Percentiles rank a stretch among this genome's conserved stretches.
Evolutionary conservation across 64 coral and sea anemone species (phyloP).

Genomic region (Acropora yongei): DNA sequence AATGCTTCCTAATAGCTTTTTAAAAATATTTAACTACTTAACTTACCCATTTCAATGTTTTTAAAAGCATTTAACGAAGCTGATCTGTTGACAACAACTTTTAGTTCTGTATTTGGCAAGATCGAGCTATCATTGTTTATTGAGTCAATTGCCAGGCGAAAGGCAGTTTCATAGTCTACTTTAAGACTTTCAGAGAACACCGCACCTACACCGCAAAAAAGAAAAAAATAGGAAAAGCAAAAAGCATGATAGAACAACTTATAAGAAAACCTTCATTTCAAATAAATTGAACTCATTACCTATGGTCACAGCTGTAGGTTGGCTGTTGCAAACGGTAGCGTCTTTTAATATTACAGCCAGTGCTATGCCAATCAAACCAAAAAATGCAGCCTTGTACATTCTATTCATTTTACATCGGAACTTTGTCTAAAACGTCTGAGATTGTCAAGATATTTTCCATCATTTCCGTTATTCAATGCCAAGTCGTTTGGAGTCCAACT

Average conservation of each 20-base stretch:
- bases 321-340: too few relatives aligned
- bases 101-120: constrained; percentile 22
- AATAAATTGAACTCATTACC: too few relatives aligned
- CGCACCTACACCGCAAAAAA: background rate
- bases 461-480: too few relatives aligned
- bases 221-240: background rate
- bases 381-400: too few relatives aligned
- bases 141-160: constrained; percentile 17
- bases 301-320: too few relatives aligned
- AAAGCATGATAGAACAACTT: background rate
- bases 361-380: too few relatives aligned
- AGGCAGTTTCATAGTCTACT: constrained; percentile 33
- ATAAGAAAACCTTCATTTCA: background rate
- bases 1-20: too few relatives aligned
- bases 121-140: constrained; percentile 29
- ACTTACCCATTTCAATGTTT: constrained; percentile 55
- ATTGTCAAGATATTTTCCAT: too few relatives aligned
- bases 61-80: constrained; percentile 36
- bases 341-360: too few relatives aligned
- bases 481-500: too few relatives aligned
- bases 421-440: too few relatives aligned
- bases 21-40: background rate
- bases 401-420: too few relatives aligned
- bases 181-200: constrained; percentile 15
- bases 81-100: constrained; percentile 48